Evolutionary conservation across 2,797 vertebrate genomes (phyloP).

Genomic region (Clarias platycephalus): DNA sequence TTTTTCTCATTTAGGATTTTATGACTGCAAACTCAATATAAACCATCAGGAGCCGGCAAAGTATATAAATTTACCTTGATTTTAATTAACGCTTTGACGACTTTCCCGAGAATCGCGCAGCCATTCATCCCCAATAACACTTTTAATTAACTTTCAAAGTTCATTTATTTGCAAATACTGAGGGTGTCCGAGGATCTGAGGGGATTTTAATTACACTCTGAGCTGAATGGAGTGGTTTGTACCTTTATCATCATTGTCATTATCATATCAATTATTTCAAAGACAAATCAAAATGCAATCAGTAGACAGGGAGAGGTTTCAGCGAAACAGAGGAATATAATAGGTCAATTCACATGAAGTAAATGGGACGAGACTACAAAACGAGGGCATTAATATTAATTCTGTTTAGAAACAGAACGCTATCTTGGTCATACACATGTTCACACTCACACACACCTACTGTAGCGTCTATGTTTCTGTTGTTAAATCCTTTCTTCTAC

Average conservation of each 20-base stretch:
- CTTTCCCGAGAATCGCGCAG: background rate
- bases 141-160: conserved; percentile 34
- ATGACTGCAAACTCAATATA: background rate
- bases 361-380: conserved; percentile 15
- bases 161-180: conserved; percentile 28
- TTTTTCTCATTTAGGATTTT: background rate
- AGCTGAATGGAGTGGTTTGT: conserved; percentile 12
- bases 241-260: conserved; percentile 18
- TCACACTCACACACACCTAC: background rate
- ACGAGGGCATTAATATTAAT: conserved; percentile 10
- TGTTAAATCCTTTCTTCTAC: background rate
- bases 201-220: conserved; percentile 15
- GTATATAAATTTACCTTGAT: background rate
- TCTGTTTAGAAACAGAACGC: background rate
- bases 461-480: background rate
- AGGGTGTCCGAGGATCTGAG: conserved; percentile 23
- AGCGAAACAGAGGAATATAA: conserved; percentile 2
- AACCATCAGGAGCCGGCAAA: background rate
- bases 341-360: background rate
- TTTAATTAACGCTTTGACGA: conserved; percentile 1
- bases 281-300: conserved; percentile 15
- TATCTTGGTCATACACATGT: background rate
- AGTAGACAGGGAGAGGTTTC: background rate
- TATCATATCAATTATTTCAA: conserved; percentile 23
- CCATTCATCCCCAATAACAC: conserved; percentile 12